Evolutionary conservation across 2,113 vertebrate genomes (phyloP).

Genomic region (Capra hircus): DNA sequence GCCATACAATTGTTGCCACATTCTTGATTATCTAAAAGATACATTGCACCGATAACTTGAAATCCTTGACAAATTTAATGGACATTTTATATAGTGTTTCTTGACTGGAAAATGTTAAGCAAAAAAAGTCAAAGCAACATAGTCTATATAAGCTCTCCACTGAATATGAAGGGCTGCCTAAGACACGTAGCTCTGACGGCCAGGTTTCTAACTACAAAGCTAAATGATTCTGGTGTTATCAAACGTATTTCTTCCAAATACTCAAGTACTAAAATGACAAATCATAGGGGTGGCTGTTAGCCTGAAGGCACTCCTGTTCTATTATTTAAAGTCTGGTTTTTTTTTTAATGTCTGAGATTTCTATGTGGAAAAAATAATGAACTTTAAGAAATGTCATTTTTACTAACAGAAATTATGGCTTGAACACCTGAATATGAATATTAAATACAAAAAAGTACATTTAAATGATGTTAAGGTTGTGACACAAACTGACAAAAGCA

Average conservation of each 20-base stretch:
- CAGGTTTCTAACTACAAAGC: slow-evolving; percentile 52
- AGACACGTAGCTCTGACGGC: not conserved
- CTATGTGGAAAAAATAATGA: slow-evolving; percentile 81
- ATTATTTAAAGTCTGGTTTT: slow-evolving; percentile 77
- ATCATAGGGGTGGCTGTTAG: slow-evolving; percentile 64
- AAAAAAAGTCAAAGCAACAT: slow-evolving; percentile 28
- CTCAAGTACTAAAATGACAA: slow-evolving; percentile 76
- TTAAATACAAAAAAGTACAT: slow-evolving; percentile 78
- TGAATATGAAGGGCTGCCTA: not conserved
- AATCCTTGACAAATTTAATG: slow-evolving; percentile 61
- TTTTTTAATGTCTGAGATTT: slow-evolving; percentile 76
- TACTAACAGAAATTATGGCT: slow-evolving; percentile 84
- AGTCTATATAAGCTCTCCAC: not conserved
- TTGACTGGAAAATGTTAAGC: slow-evolving; percentile 71
- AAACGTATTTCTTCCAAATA: slow-evolving; percentile 65
- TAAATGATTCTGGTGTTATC: slow-evolving; percentile 69
- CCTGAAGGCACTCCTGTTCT: slow-evolving; percentile 67
- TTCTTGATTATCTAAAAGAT: slow-evolving; percentile 58
- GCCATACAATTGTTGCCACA: slow-evolving; percentile 36
- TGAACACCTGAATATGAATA: slow-evolving; percentile 80
- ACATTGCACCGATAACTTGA: not conserved
- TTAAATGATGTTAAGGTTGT: slow-evolving; percentile 80
- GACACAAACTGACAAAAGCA: slow-evolving; percentile 79
- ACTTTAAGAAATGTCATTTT: slow-evolving; percentile 87
- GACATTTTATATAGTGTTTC: slow-evolving; percentile 45